phyloP scores from a whole-genome alignment of 2,888 invertebrate genomes.

The Orthonychiurus folsomi region DNA sequence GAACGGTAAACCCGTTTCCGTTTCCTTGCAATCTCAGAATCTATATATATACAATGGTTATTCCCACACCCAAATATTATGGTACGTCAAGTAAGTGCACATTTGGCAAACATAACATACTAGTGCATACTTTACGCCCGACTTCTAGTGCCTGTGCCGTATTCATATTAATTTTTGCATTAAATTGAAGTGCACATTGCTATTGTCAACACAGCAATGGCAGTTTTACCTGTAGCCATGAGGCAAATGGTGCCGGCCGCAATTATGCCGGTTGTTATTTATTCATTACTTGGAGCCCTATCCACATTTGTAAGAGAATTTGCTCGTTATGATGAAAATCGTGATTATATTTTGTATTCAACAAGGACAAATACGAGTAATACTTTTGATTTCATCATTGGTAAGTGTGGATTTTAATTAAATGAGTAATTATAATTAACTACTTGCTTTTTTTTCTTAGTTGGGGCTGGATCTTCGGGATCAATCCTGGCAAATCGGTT shows the following conservation, averaged over 20 bases:
- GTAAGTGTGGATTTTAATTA: not conserved
- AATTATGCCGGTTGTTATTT: not conserved
- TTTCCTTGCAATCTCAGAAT: too few species aligned
- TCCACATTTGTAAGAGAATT: not conserved
- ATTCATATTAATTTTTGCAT: too few species aligned
- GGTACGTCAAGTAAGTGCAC: too few species aligned
- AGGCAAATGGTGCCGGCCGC: conserved; percentile 39
- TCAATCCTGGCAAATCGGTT: conserved; percentile 7
- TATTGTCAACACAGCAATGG: too few species aligned
- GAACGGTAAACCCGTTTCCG: too few species aligned
- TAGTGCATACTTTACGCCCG: too few species aligned
- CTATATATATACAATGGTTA: too few species aligned
- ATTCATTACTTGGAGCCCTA: not conserved
- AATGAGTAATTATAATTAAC: too few species aligned
- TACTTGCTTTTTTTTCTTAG: not conserved
- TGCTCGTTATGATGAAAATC: conserved; percentile 3
- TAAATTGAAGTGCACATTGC: too few species aligned
- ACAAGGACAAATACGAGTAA: not conserved
- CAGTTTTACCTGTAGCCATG: not conserved
- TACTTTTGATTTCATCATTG: conserved; percentile 7
- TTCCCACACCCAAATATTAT: too few species aligned
- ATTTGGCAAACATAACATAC: too few species aligned
- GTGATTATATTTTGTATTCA: not conserved
- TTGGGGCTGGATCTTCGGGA: conserved; percentile 10
- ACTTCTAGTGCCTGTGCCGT: too few species aligned